Evolutionary conservation across 2,888 invertebrate genomes (phyloP).

Genomic region (Drosophila percnosoma): DNA sequence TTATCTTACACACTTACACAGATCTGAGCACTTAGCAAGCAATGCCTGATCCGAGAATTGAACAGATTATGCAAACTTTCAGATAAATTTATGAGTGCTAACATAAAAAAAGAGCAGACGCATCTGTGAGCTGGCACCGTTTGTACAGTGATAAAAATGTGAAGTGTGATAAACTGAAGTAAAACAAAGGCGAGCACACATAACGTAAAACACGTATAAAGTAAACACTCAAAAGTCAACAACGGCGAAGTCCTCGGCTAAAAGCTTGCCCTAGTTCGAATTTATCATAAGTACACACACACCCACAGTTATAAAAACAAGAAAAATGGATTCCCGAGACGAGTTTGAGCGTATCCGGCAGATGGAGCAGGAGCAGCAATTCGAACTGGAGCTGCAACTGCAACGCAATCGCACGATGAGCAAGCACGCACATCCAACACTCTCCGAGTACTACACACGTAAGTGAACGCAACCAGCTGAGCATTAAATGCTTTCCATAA

Average conservation of each 20-base stretch:
- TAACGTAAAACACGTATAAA: conserved; percentile 21
- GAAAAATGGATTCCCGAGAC: conserved; percentile 45
- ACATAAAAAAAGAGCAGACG: conserved; percentile 12
- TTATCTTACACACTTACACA: conserved; percentile 43
- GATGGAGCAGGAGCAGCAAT: conserved; percentile 38
- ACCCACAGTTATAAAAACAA: conserved; percentile 30
- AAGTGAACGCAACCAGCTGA: conserved; percentile 43
- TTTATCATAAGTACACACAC: conserved; percentile 38
- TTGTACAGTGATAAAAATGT: conserved; percentile 50
- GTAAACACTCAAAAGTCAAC: conserved; percentile 16
- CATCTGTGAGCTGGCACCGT: conserved; percentile 28
- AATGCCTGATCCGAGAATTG: neutral
- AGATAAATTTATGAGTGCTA: conserved; percentile 37
- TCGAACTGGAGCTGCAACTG: conserved; percentile 33
- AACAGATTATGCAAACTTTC: conserved; percentile 42
- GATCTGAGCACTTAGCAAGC: conserved; percentile 1
- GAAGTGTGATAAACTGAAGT: conserved; percentile 43
- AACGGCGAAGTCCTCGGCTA: conserved; percentile 26
- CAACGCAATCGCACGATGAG: conserved; percentile 49
- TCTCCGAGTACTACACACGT: conserved; percentile 81
- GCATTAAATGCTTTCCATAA: neutral
- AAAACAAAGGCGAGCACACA: conserved; percentile 26
- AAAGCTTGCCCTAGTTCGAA: conserved; percentile 60
- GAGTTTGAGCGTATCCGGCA: conserved; percentile 38
- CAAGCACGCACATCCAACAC: conserved; percentile 69